A percentile compares a stretch with the other conserved stretches of the same genome.
Evolutionary conservation across 2,797 vertebrate genomes (phyloP).

Genomic region (Gymnocypris eckloni): DNA sequence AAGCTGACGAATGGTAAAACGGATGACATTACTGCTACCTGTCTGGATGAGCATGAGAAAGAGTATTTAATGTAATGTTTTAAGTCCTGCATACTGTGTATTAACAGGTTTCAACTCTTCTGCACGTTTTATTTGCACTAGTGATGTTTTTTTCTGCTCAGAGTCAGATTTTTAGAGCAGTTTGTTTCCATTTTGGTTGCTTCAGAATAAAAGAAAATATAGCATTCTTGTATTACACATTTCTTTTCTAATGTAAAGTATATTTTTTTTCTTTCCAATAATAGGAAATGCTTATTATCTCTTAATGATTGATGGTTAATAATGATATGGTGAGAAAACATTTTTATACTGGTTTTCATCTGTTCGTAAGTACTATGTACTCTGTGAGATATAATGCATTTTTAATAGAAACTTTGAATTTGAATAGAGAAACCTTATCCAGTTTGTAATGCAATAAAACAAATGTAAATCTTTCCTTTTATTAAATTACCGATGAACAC

Average conservation of each 20-base stretch:
- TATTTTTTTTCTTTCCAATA: slow-evolving; percentile 1
- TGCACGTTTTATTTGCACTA: slow-evolving; percentile 15
- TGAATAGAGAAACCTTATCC: slow-evolving; percentile 42
- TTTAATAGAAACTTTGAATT: not conserved
- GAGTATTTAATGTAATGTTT: slow-evolving; percentile 57
- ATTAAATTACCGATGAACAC: not conserved
- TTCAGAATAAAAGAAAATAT: not conserved
- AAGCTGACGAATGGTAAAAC: slow-evolving; percentile 68
- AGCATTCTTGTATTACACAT: not conserved
- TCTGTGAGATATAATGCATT: slow-evolving; percentile 45
- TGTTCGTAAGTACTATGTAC: slow-evolving; percentile 63
- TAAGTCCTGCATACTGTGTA: slow-evolving; percentile 7
- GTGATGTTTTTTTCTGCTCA: not conserved
- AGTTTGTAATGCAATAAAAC: not conserved
- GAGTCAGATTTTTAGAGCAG: not conserved
- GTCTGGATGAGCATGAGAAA: slow-evolving; percentile 68
- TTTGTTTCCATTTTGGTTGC: not conserved
- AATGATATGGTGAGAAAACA: slow-evolving; percentile 35
- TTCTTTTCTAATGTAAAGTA: slow-evolving; percentile 12
- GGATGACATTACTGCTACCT: slow-evolving; percentile 77
- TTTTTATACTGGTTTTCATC: slow-evolving; percentile 40
- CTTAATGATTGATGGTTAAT: slow-evolving; percentile 5
- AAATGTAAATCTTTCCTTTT: slow-evolving; percentile 9
- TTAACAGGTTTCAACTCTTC: slow-evolving; percentile 12
- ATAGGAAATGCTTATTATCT: not conserved